These are phyloP conservation scores for Scolopax bukidnonensis DNA, from an alignment of 2,797 vertebrate species.

Conservation along the genomic window DNA sequence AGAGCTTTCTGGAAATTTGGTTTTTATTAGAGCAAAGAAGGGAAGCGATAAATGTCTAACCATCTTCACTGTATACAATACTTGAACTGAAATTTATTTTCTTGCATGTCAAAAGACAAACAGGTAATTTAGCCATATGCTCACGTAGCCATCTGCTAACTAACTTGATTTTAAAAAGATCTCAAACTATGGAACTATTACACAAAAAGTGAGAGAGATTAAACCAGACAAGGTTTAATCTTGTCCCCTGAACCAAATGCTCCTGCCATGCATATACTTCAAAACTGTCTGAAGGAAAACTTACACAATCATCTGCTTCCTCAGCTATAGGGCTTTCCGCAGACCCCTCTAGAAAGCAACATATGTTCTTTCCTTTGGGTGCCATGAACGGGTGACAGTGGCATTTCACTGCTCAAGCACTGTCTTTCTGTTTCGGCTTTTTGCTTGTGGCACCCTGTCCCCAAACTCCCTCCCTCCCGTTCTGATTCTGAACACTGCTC, in stretches of 20 bases:
- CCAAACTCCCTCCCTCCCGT: rapidly evolving
- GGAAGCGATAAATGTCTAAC: background rate
- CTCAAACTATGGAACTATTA: background rate
- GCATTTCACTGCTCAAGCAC: rapidly evolving
- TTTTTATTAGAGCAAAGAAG: background rate
- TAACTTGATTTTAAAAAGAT: background rate
- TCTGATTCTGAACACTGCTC: rapidly evolving
- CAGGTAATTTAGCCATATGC: background rate
- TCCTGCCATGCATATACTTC: background rate
- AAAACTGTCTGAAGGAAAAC: background rate
- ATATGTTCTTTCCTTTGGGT: background rate
- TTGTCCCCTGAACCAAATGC: background rate
- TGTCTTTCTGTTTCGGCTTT: background rate
- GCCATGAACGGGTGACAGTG: rapidly evolving
- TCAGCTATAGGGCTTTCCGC: background rate
- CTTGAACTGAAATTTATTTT: slow-evolving; percentile 17
- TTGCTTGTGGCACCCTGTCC: background rate
- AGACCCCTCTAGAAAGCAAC: background rate
- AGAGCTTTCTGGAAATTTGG: background rate
- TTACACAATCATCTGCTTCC: background rate
- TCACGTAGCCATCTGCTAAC: background rate
- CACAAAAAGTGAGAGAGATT: background rate
- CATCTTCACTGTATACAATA: background rate
- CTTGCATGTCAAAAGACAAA: background rate
- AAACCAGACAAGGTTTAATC: background rate